Conservation (phyloP, 2,113 vertebrate species). For the Poeciliopsis turrubarensis region DNA sequence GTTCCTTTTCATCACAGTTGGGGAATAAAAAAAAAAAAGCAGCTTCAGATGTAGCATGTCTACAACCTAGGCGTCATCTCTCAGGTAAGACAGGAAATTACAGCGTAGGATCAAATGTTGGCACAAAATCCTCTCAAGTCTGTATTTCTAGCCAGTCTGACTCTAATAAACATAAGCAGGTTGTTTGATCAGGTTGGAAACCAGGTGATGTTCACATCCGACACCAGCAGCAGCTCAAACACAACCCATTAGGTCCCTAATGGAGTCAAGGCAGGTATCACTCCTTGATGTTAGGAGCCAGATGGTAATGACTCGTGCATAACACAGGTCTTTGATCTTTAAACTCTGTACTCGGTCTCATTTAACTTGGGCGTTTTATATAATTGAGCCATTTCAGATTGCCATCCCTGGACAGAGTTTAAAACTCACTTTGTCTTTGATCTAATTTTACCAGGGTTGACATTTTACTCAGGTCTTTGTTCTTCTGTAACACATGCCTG, state of each 20-base stretch:
- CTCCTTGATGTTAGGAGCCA: slow-evolving; percentile 51
- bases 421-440: slow-evolving; percentile 31
- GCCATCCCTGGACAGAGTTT: neutral
- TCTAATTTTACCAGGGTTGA: slow-evolving; percentile 20
- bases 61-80: slow-evolving; percentile 18
- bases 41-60: slow-evolving; percentile 27
- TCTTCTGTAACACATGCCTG: slow-evolving; percentile 3
- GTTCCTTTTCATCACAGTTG: slow-evolving; percentile 19
- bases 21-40: slow-evolving; percentile 12
- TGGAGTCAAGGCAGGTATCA: slow-evolving; percentile 47
- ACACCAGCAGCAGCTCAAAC: slow-evolving; percentile 64
- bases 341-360: slow-evolving; percentile 37
- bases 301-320: slow-evolving; percentile 56
- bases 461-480: slow-evolving; percentile 16
- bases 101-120: neutral
- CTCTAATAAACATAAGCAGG: slow-evolving; percentile 26
- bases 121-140: neutral
- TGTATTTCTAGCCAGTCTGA: slow-evolving; percentile 19
- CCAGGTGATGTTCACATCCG: slow-evolving; percentile 46
- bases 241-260: slow-evolving; percentile 63
- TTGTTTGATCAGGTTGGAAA: slow-evolving; percentile 46
- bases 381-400: slow-evolving; percentile 16
- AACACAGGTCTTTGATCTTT: slow-evolving; percentile 55
- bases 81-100: slow-evolving; percentile 22
- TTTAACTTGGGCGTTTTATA: slow-evolving; percentile 46